Evolutionary conservation across 2,113 vertebrate genomes (phyloP).

Genomic region (Pelmatolapia mariae): DNA sequence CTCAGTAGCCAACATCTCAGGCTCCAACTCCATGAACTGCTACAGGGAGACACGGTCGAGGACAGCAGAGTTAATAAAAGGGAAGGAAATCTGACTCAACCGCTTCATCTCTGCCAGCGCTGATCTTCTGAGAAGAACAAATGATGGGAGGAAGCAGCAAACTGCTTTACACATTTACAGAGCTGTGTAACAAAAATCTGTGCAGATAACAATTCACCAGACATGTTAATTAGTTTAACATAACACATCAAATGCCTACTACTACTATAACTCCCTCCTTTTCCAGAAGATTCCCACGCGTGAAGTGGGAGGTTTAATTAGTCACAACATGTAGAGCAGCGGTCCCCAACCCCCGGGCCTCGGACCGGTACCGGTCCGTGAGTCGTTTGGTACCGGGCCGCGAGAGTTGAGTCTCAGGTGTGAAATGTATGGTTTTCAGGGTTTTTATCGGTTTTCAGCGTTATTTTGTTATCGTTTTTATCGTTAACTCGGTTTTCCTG

Average conservation of each 20-base stretch:
- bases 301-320: not conserved
- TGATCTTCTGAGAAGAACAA: not conserved
- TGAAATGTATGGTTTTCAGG: too few relatives aligned
- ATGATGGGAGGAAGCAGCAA: not conserved
- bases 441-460: too few relatives aligned
- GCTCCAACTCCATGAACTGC: slow-evolving; percentile 99
- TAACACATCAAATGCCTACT: not conserved
- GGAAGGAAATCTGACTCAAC: not conserved
- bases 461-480: too few relatives aligned
- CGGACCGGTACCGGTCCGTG: too few relatives aligned
- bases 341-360: too few relatives aligned
- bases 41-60: slow-evolving; percentile 12
- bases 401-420: too few relatives aligned
- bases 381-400: too few relatives aligned
- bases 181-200: not conserved
- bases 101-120: not conserved
- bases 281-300: not conserved
- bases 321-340: not conserved
- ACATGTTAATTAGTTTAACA: not conserved
- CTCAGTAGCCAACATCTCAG: slow-evolving; percentile 94
- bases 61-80: not conserved
- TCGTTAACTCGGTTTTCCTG: too few relatives aligned
- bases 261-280: fast-evolving
- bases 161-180: not conserved
- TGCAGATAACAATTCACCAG: not conserved